Evolutionary conservation across 2,888 invertebrate species (phyloP).

Genomic region (Teleiodes luculella): DNA sequence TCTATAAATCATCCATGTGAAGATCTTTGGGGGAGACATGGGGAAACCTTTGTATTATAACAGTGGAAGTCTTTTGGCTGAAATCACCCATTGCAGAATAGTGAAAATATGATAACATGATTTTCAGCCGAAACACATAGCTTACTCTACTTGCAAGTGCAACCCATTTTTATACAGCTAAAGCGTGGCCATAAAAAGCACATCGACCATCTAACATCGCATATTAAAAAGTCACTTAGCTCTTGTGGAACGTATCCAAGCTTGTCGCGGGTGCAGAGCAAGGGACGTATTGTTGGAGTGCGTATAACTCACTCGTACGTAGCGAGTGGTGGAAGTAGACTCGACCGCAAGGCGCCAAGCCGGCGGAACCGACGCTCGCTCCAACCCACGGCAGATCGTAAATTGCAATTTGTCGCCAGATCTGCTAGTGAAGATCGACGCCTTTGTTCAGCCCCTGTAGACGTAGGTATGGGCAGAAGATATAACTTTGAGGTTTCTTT

Average conservation of each 20-base stretch:
- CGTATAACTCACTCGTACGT: conserved; percentile 14
- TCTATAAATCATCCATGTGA: too few relatives aligned
- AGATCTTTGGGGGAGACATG: too few relatives aligned
- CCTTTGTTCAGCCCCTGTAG: conserved; percentile 23
- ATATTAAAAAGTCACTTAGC: conserved; percentile 12
- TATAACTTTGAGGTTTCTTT: neutral
- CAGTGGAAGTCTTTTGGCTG: too few relatives aligned
- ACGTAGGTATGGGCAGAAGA: conserved; percentile 2
- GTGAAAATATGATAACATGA: too few relatives aligned
- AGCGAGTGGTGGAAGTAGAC: conserved; percentile 20
- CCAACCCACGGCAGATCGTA: conserved; percentile 27
- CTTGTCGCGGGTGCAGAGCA: conserved; percentile 7
- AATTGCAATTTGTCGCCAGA: conserved; percentile 41
- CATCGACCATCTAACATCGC: too few relatives aligned
- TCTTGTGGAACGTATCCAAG: conserved; percentile 10
- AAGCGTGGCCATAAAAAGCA: too few relatives aligned
- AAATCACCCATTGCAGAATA: too few relatives aligned
- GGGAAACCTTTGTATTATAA: too few relatives aligned
- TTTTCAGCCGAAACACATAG: too few relatives aligned
- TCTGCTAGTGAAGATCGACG: conserved; percentile 34
- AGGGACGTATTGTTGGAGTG: conserved; percentile 6
- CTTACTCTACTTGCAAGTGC: too few relatives aligned
- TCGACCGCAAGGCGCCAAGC: conserved; percentile 25
- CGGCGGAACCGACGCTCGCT: neutral
- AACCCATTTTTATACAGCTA: too few relatives aligned